Evolutionary conservation across 2,113 vertebrate species (phyloP).

Genomic region (Mionectes macconnelli): DNA sequence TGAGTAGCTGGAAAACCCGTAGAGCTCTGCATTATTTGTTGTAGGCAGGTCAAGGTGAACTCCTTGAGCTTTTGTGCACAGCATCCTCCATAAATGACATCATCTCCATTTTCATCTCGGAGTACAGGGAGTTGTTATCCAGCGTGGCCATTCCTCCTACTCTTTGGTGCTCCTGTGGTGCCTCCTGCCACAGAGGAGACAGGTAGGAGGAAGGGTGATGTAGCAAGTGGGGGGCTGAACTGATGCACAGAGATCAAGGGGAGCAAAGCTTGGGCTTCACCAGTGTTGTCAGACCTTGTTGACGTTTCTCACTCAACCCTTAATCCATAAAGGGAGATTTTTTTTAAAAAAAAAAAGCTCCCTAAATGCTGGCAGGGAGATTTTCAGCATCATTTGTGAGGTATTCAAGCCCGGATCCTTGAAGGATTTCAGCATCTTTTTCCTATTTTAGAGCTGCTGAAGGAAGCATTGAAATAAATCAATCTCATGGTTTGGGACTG

Average conservation of each 20-base stretch:
- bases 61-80: background rate
- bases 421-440: slow-evolving; percentile 26
- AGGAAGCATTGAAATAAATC: slow-evolving; percentile 6
- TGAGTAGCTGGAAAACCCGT: background rate
- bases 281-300: background rate
- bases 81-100: background rate
- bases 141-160: background rate
- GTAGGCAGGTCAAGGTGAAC: background rate
- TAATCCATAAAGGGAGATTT: background rate
- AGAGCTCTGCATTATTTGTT: background rate
- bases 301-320: background rate
- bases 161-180: background rate
- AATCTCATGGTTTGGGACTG: background rate
- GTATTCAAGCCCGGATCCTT: background rate
- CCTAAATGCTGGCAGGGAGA: background rate
- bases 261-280: background rate
- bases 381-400: background rate
- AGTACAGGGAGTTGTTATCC: background rate
- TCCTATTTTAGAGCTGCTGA: background rate
- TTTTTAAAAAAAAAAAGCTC: background rate
- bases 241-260: background rate
- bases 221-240: background rate
- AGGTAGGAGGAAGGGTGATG: background rate
- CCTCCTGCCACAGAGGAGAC: background rate
- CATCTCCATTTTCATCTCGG: background rate